These are phyloP conservation scores for Dicaeum eximium DNA, from an alignment of 2,113 vertebrate species.

Conservation along the genomic window DNA sequence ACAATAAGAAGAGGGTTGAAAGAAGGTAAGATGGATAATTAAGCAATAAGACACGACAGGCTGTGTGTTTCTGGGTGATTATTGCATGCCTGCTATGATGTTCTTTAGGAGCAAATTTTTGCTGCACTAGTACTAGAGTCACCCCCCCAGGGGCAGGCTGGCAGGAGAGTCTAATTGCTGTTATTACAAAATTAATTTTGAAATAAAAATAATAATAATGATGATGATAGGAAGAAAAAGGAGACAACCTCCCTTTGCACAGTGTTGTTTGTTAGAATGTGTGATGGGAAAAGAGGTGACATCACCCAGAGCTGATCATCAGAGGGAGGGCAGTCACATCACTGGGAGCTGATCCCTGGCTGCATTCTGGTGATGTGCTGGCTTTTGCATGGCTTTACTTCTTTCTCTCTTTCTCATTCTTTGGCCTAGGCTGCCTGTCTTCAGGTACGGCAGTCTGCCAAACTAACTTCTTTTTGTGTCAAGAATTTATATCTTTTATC, in stretches of 20 bases:
- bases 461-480: not conserved
- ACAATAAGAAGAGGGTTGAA: not conserved
- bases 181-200: conserved; percentile 38
- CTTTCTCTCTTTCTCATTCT: not conserved
- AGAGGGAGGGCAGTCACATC: not conserved
- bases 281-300: not conserved
- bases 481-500: not conserved
- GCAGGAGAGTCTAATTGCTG: conserved; percentile 9
- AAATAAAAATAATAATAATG: conserved; percentile 8
- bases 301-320: not conserved
- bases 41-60: conserved; percentile 52
- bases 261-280: not conserved
- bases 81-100: not conserved
- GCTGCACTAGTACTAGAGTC: not conserved
- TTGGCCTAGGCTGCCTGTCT: not conserved
- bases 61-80: conserved; percentile 27
- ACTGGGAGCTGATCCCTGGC: not conserved
- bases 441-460: not conserved
- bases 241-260: not conserved
- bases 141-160: conserved; percentile 6
- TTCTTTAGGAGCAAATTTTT: not conserved
- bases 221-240: not conserved
- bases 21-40: conserved; percentile 55
- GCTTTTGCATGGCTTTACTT: not conserved
- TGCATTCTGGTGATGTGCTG: not conserved